Conservation (phyloP, 1,140 invertebrate species). For the Amphibalanus amphitrite region DNA sequence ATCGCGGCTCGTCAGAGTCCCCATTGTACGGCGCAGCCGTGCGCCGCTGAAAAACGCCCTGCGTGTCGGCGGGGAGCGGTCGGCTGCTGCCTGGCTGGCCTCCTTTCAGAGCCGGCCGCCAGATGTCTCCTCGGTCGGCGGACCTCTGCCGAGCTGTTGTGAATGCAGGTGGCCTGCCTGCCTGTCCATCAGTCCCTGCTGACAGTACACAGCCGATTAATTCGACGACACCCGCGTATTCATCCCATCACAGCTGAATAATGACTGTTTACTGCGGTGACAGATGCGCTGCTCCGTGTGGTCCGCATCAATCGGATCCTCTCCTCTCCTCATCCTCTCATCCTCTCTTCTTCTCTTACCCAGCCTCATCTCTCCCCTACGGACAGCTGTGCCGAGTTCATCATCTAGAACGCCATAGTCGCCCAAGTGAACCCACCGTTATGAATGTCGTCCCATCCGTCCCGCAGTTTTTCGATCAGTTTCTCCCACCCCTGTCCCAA, state of each 20-base stretch:
- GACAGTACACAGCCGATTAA: background rate
- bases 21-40: background rate
- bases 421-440: background rate
- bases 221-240: background rate
- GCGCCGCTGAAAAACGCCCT: background rate
- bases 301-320: too few relatives aligned
- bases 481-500: background rate
- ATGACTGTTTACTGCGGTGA: background rate
- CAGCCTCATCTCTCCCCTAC: too few relatives aligned
- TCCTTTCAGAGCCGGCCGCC: background rate
- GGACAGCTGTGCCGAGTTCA: too few relatives aligned
- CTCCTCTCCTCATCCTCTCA: background rate
- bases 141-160: background rate
- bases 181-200: background rate
- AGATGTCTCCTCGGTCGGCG: background rate
- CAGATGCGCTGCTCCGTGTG: background rate
- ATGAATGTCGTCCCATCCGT: background rate
- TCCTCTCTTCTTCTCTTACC: too few relatives aligned
- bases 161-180: too few relatives aligned
- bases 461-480: background rate
- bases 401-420: too few relatives aligned
- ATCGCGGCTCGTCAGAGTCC: background rate
- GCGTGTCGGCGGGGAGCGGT: background rate
- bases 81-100: too few relatives aligned
- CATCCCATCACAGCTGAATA: background rate